Percentiles rank a stretch among this genome's conserved stretches.
Evolutionary conservation across 2,888 invertebrate species (phyloP).

Genomic region (Peribatodes rhomboidaria): DNA sequence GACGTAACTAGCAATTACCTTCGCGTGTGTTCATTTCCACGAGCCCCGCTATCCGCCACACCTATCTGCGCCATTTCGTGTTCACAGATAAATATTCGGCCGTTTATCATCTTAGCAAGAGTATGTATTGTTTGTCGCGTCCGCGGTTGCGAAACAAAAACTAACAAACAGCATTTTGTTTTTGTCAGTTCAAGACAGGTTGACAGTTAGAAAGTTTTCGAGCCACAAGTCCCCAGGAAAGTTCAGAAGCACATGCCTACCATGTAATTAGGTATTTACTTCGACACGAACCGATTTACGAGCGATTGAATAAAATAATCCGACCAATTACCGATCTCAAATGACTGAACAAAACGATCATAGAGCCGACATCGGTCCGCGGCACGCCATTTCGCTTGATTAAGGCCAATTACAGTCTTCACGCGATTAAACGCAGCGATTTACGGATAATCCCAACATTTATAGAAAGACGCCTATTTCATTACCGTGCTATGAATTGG

Average conservation of each 20-base stretch:
- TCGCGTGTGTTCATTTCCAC: conserved; percentile 55
- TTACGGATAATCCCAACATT: conserved; percentile 75
- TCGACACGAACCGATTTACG: conserved; percentile 42
- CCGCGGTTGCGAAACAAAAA: conserved; percentile 30
- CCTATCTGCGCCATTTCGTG: conserved; percentile 27
- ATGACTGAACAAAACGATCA: conserved; percentile 52
- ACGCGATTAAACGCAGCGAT: conserved; percentile 77
- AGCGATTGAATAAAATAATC: conserved; percentile 59
- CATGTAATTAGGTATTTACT: conserved; percentile 29
- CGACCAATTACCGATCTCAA: conserved; percentile 59
- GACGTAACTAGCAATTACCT: conserved; percentile 76
- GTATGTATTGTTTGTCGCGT: conserved; percentile 22
- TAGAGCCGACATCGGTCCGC: conserved; percentile 56
- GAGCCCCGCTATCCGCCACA: conserved; percentile 45
- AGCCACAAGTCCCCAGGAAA: conserved; percentile 19
- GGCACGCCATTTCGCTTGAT: conserved; percentile 77
- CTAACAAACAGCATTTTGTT: conserved; percentile 30
- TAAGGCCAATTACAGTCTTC: conserved; percentile 78
- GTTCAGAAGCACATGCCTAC: conserved; percentile 48
- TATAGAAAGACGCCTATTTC: conserved; percentile 73
- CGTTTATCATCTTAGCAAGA: conserved; percentile 21
- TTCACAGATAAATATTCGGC: conserved; percentile 36
- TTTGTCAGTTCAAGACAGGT: conserved; percentile 26
- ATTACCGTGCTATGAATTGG: conserved; percentile 70
- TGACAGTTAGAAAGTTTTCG: conserved; percentile 31